Base-by-base conservation (phyloP, 2,888 invertebrate genomes). In the Phania funesta region DNA sequence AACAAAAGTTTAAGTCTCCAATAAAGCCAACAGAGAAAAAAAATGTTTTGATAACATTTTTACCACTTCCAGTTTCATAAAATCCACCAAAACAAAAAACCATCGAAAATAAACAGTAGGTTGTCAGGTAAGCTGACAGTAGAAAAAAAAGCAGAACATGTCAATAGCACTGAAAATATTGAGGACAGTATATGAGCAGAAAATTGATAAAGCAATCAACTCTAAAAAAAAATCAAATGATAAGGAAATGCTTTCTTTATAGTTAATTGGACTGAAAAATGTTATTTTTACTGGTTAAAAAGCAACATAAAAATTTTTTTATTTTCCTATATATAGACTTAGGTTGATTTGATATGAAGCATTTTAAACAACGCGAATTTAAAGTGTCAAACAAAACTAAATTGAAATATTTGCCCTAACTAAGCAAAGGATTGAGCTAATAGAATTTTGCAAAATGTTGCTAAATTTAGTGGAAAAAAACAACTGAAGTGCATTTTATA, bases 321-420 rank as follows among this genome's bases (percentile, higher is more conserved):
- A 1, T 6, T 4, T 41, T 41, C 16, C 7, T 41, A 16, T 18
- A 32, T 11, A 9, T 26, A 75, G 75, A 75, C 65, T 67, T 75
- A 48, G 75, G 67, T 58, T 75, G 67, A 67, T 58, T 67, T 67
- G 75, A 58, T 75, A 67, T 41, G 65, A 67, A 56, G 35, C 32
- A 11, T 24, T n/a, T 0, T 29, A 11, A 58, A 24, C 6, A 20
- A 44, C n/a, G 6, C 44, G 32, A 20, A 13, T 29, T 64, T 44
- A 1, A 56, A 65, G 35, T n/a, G 24, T 29, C 7, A 29, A 67
- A 67, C 38, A 56, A 50, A 38, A 44, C 26, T 48, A 35, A 56
- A 64, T 52, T 62, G 62, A 73, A 50, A 26, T 41, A 38, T 58
- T 46, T 35, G 24, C 13, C 7, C 0, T n/a, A 26, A 24, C 4